A percentile compares a stretch with the other conserved stretches of the same genome.
Conservation (phyloP, 2,797 vertebrate genomes). For the Chelidonichthys spinosus region DNA sequence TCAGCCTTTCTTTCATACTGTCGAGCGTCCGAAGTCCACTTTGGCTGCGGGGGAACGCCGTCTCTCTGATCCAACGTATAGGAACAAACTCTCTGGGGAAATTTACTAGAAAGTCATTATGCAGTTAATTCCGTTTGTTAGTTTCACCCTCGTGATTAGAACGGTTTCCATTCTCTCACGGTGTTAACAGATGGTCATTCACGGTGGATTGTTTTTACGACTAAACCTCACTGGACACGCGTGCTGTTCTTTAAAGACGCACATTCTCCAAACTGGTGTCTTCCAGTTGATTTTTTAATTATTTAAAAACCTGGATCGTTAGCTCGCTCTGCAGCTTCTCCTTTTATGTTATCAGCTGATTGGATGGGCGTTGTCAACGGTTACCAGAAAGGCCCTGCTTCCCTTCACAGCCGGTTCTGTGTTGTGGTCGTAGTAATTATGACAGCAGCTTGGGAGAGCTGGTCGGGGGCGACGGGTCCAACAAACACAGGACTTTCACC, state of each 20-base stretch:
- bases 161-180: conserved; percentile 25
- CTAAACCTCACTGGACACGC: background rate
- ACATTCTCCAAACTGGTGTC: background rate
- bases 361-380: background rate
- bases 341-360: background rate
- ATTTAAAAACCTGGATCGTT: background rate
- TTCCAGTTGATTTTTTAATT: background rate
- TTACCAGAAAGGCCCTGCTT: background rate
- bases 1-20: background rate
- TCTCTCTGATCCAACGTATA: background rate
- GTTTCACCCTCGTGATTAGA: conserved; percentile 25
- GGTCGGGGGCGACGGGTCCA: background rate
- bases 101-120: conserved; percentile 31
- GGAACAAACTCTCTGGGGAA: conserved; percentile 23
- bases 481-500: too few relatives aligned
- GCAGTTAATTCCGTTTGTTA: conserved; percentile 31
- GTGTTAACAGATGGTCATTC: conserved; percentile 23
- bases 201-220: background rate
- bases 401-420: background rate
- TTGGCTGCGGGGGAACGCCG: background rate
- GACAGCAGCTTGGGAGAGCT: too few relatives aligned
- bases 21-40: background rate
- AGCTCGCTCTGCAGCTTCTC: background rate
- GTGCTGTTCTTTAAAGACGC: background rate
- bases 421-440: background rate